Base-by-base conservation (phyloP, 2,797 vertebrate species). In the Decapterus maruadsi region DNA sequence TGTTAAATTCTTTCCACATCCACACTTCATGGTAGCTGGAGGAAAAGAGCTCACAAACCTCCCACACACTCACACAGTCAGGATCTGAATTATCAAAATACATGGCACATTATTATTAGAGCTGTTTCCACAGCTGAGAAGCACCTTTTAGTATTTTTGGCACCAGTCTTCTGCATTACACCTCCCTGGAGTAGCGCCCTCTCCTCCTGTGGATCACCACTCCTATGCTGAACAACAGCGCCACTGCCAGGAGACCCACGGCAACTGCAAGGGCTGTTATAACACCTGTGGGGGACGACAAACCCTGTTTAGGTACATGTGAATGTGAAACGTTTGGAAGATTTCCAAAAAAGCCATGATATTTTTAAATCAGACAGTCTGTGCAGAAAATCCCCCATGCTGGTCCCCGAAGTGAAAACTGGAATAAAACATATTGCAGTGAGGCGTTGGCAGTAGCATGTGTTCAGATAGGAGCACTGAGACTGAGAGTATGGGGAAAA, bases 161-260 rank as follows among this genome's bases (percentile, higher is more conserved):
- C 80, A 71, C 16, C 16, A 29, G 57, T 26, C 0, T 3, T 69
- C 68, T 68, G 36, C 16, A 3, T 81, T 88, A 93, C 79, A 93
- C 90, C 56, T 87, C 90, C 63, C 92, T 90, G 75, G 91, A 91
- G 76, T 90, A 90, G 46, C 68, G 83, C 1, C 78, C 62, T 70
- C 81, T 75, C 71, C 86, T 80, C 71, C 84, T 90, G 78, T 70
- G 75, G 69, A 94, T 55, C 2, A 75, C 75, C 55, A 92, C 81
- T 53, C 76, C 91, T 72, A 91, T 81, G 68, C 78, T 94, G 84
- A 91, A 76, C 87, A 95, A 85, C 88, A 95, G 87, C 60, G 92
- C 94, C 92, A 94, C 91, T 31, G 68, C 85, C 80, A 95, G 94
- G 88, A 94, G 46, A 17, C 91, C 90, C 19, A 93, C 89, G 1